phyloP scores from a whole-genome alignment of 2,797 vertebrate genomes.

The Iguana delicatissima region DNA sequence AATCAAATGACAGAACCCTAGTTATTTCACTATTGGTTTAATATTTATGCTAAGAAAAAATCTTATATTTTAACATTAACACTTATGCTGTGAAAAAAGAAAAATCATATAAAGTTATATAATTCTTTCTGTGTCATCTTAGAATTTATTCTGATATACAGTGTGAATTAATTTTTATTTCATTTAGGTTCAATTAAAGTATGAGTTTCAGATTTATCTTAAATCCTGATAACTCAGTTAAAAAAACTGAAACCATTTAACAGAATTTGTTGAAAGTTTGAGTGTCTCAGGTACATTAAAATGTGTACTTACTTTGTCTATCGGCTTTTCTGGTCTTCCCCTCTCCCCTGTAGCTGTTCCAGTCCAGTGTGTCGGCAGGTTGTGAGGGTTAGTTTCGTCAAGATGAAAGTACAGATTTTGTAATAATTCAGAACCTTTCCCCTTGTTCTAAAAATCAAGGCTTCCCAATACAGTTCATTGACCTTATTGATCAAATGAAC shows the following conservation, averaged over 20 bases:
- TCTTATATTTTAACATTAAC: not conserved
- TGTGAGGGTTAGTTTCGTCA: conserved; percentile 34
- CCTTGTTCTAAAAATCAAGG: conserved; percentile 73
- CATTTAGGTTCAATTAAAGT: not conserved
- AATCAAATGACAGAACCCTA: conserved; percentile 1
- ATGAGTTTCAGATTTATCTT: conserved; percentile 13
- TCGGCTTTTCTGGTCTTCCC: not conserved
- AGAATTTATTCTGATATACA: conserved; percentile 11
- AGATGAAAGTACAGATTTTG: conserved; percentile 30
- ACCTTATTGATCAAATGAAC: conserved; percentile 24
- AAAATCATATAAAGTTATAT: not conserved
- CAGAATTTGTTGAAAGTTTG: not conserved
- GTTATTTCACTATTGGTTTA: not conserved
- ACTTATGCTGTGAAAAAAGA: not conserved
- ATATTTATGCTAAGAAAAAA: not conserved
- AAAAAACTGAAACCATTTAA: conserved; percentile 23
- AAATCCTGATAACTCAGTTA: conserved; percentile 24
- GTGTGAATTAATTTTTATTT: not conserved
- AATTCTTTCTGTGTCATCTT: conserved; percentile 3
- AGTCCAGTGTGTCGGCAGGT: conserved; percentile 51
- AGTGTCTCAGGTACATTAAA: conserved; percentile 16
- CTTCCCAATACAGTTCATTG: conserved; percentile 47
- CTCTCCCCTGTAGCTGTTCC: conserved; percentile 19
- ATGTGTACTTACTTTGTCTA: conserved; percentile 49
- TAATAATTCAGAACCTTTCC: conserved; percentile 64